Percentiles rank a stretch among this genome's conserved stretches.
phyloP scores from a whole-genome alignment of 2,113 vertebrate genomes.

The Zosterops japonicus region DNA sequence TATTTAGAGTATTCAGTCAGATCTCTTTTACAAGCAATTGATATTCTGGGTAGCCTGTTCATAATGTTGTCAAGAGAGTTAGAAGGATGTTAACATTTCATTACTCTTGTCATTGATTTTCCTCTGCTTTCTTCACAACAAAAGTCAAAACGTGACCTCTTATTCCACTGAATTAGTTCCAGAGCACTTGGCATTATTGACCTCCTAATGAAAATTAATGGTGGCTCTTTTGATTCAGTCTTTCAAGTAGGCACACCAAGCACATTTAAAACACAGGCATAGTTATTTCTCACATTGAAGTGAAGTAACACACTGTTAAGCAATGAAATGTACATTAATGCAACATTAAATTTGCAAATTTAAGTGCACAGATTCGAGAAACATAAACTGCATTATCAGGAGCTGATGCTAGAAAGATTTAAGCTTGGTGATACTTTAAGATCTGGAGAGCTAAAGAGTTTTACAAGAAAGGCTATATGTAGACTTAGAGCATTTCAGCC shows the following conservation, averaged over 20 bases:
- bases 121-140: slow-evolving; percentile 59
- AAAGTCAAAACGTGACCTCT: slow-evolving; percentile 55
- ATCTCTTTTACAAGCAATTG: slow-evolving; percentile 45
- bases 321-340: neutral
- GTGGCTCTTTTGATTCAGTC: slow-evolving; percentile 20
- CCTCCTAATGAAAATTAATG: slow-evolving; percentile 69
- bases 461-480: neutral
- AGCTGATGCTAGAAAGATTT: neutral
- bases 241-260: neutral
- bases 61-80: slow-evolving; percentile 46
- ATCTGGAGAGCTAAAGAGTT: neutral
- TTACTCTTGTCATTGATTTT: slow-evolving; percentile 67
- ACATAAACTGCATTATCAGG: neutral
- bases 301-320: slow-evolving; percentile 11
- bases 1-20: slow-evolving; percentile 13
- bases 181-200: slow-evolving; percentile 61
- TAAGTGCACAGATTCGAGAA: neutral
- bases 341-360: slow-evolving; percentile 1
- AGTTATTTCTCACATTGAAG: neutral
- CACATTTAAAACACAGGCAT: neutral
- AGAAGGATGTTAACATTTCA: slow-evolving; percentile 61
- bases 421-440: neutral
- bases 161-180: slow-evolving; percentile 60
- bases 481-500: neutral
- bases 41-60: slow-evolving; percentile 16